Conservation (phyloP, 2,888 invertebrate species). For the Helicoverpa assulta region DNA sequence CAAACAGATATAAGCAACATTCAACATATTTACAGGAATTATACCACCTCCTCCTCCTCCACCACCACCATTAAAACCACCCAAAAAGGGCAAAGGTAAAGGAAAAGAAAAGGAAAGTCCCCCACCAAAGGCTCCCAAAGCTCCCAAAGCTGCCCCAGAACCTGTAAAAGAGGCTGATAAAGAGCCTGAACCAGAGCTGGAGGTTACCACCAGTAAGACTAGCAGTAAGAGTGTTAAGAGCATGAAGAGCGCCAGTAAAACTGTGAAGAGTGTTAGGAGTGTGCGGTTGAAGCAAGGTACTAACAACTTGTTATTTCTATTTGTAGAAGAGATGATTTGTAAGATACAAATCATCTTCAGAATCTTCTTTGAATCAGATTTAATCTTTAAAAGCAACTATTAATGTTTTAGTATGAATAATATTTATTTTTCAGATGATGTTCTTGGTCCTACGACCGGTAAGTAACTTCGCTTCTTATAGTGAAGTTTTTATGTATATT, state of each 20-base stretch:
- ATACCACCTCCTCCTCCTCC: conserved; percentile 83
- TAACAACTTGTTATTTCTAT: no score
- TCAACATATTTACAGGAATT: conserved; percentile 70
- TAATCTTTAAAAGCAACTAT: no score
- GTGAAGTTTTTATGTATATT: no score
- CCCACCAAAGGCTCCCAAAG: conserved; percentile 65
- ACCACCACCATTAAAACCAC: conserved; percentile 60
- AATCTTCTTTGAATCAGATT: no score
- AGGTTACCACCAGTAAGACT: conserved; percentile 12
- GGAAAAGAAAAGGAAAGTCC: conserved; percentile 57
- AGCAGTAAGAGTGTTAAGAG: conserved; percentile 41
- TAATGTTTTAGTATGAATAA: no score
- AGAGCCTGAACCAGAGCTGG: conserved; percentile 47
- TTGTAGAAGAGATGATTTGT: no score
- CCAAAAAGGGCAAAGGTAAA: no score
- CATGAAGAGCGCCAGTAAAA: conserved; percentile 29
- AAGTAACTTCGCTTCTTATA: not conserved
- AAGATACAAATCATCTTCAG: no score
- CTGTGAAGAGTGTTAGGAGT: conserved; percentile 27
- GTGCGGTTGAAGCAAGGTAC: no score
- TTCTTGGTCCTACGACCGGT: conserved; percentile 16
- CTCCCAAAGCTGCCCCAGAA: no score
- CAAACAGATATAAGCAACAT: no score
- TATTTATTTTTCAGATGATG: conserved; percentile 24
- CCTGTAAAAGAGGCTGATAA: no score